Evolutionary conservation across 1,140 invertebrate species (phyloP), one percentile per base, ranked within the genome.

Genomic region (Drosophila subpulchrella): DNA sequence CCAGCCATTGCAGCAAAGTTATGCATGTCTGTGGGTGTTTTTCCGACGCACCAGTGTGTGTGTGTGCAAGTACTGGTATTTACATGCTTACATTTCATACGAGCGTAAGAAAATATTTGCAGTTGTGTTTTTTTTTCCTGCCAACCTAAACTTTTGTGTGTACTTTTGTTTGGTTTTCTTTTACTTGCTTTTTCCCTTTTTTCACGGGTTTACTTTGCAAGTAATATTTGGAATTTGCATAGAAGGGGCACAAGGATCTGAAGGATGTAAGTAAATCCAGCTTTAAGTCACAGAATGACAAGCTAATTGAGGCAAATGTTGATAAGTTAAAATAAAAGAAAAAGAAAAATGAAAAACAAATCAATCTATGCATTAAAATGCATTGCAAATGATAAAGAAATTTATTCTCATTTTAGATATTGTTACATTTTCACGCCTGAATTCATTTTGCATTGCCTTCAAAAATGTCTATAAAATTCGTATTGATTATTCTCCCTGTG

Each of bases 51-150:
- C 51, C 36, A 39, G 44, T 56, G 34, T 47, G 41, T 56, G 66
- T 57, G 68, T 34, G 57, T 70, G 39, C 41, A 44, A 39, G 50
- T 57, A 55, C 17, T 54, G 66, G 62, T 82, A 88, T 88, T 82
- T 86, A 78, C 66, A 78, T 76, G 83, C 83, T 88, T 88, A 79
- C 83, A 82, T 82, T 63, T 79, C 79, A 76, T 73, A 82, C 83
- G 72, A 81, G 82, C 83, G 68, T 77, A 88, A 83, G 83, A 88
- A 88, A 86, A 88, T 86, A 86, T 86, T 86, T 86, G 83, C 83
- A 83, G 62, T 82, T 68, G 65, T 60, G 51, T 61, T 34, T 78
- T 36, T 62, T 63, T 67, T 79, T 57, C 32, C 24, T 60, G 38
- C 60, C 71, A 46, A 71, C 44, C 70, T 67, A 57, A 81, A 74